Percentiles rank a stretch among this genome's conserved stretches.
phyloP scores from a whole-genome alignment of 35 echinoderm and acorn worm genomes.

The Lytechinus variegatus region DNA sequence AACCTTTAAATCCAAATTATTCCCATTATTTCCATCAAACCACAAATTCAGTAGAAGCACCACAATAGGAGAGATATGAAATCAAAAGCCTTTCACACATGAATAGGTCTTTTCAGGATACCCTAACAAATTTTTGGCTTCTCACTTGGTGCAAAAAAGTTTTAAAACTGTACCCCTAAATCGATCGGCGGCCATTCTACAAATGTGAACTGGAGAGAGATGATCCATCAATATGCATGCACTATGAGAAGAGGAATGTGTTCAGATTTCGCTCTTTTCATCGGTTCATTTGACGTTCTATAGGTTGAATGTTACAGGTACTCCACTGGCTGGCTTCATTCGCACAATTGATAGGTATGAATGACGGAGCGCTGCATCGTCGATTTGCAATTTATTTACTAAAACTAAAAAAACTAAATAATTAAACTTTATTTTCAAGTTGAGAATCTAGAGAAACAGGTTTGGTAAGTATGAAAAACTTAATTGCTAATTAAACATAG shows the following conservation, averaged over 20 bases:
- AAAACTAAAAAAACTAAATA: not conserved
- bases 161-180: not conserved
- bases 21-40: not conserved
- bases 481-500: too few species aligned
- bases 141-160: not conserved
- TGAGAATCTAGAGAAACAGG: not conserved
- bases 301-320: not conserved
- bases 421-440: not conserved
- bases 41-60: not conserved
- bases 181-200: not conserved
- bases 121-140: not conserved
- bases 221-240: not conserved
- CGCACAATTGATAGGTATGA: not conserved
- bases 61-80: not conserved
- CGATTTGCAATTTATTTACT: not conserved
- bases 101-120: not conserved
- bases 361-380: not conserved
- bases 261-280: not conserved
- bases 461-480: not conserved
- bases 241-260: not conserved
- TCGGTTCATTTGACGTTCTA: not conserved
- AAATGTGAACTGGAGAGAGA: not conserved
- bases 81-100: slow-evolving; percentile 2
- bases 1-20: too few species aligned
- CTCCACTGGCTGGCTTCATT: not conserved